phyloP scores from a whole-genome alignment of 2,113 vertebrate species.

The Rhineura floridana region DNA sequence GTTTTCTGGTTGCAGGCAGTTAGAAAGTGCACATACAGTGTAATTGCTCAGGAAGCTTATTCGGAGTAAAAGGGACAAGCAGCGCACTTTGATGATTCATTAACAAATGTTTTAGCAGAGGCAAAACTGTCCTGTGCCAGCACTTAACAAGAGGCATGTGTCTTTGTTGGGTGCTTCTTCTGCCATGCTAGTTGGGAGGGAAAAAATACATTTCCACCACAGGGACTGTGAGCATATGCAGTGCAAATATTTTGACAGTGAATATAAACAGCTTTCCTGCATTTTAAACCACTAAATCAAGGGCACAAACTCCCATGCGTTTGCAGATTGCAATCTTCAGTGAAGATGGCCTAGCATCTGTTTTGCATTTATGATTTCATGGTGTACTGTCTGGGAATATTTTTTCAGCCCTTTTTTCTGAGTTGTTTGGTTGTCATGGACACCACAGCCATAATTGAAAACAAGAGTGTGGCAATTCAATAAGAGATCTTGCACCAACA shows the following conservation, averaged over 20 bases:
- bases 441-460: neutral
- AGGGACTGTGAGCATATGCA: constrained; percentile 71
- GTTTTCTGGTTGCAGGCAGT: neutral
- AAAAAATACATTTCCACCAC: constrained; percentile 51
- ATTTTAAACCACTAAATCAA: constrained; percentile 65
- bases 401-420: constrained; percentile 42
- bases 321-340: constrained; percentile 59
- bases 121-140: constrained; percentile 66
- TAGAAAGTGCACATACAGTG: constrained; percentile 18
- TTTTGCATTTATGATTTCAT: constrained; percentile 61
- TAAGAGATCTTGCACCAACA: neutral
- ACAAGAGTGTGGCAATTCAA: neutral
- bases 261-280: constrained; percentile 66
- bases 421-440: constrained; percentile 44
- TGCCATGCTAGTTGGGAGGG: constrained; percentile 43
- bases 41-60: constrained; percentile 45
- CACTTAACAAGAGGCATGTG: constrained; percentile 46
- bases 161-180: constrained; percentile 64
- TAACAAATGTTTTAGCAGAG: constrained; percentile 64
- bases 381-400: constrained; percentile 52
- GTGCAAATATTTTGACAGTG: constrained; percentile 74
- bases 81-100: constrained; percentile 56
- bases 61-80: constrained; percentile 57
- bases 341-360: constrained; percentile 66
- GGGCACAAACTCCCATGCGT: constrained; percentile 55